Percentiles rank a stretch among this genome's conserved stretches.
Evolutionary conservation across 2,888 invertebrate genomes (phyloP).

Genomic region (Callyntrura guangdongensis): DNA sequence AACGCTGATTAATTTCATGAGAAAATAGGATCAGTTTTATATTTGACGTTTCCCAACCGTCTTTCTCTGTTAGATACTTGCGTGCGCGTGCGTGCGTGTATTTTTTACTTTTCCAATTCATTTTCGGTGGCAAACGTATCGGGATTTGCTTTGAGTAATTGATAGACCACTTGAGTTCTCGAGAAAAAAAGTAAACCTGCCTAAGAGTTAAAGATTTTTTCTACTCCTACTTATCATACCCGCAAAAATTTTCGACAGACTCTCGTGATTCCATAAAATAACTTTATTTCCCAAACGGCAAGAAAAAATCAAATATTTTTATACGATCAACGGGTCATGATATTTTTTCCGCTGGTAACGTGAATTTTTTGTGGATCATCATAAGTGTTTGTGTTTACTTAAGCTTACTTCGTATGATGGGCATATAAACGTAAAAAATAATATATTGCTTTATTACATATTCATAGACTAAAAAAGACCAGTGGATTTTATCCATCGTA

Average conservation of each 20-base stretch:
- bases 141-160: conserved; percentile 45
- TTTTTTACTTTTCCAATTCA: not conserved
- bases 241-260: not conserved
- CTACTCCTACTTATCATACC: not conserved
- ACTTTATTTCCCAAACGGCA: conserved; percentile 62
- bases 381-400: conserved; percentile 39
- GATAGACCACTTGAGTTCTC: conserved; percentile 18
- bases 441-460: conserved; percentile 61
- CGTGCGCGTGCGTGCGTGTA: not conserved
- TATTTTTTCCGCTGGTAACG: conserved; percentile 54
- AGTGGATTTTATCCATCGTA: conserved; percentile 32
- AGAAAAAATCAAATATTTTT: conserved; percentile 47
- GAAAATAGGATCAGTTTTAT: conserved; percentile 20
- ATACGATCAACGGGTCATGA: conserved; percentile 60
- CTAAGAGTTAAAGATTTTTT: conserved; percentile 37
- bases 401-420: conserved; percentile 1
- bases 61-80: not conserved
- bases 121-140: not conserved
- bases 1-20: conserved; percentile 14
- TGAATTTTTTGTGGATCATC: conserved; percentile 46
- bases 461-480: conserved; percentile 30
- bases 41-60: not conserved
- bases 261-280: conserved; percentile 39
- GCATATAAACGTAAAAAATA: conserved; percentile 52
- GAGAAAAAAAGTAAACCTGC: not conserved